These are phyloP conservation scores for Halcyon badia DNA, from an alignment of 2,797 vertebrate species.

Conservation along the genomic window DNA sequence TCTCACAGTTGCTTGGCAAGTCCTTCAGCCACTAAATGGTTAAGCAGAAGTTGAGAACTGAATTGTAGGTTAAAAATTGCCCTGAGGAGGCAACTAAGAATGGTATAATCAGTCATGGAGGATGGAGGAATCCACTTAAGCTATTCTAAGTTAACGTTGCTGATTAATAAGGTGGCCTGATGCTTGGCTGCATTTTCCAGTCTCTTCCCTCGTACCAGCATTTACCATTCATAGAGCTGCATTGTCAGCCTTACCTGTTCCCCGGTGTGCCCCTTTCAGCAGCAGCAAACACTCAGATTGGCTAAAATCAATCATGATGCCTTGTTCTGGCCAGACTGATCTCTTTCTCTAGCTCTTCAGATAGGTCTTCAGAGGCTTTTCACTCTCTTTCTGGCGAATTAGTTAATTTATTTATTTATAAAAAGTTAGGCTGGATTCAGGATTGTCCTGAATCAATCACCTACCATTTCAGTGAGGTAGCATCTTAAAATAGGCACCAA, in stretches of 20 bases:
- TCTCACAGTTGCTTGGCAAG: neutral
- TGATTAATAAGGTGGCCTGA: neutral
- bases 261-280: neutral
- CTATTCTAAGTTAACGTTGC: neutral
- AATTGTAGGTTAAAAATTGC: neutral
- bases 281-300: constrained; percentile 5
- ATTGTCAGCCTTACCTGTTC: neutral
- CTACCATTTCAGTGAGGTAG: neutral
- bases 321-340: neutral
- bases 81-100: neutral
- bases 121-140: neutral
- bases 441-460: neutral
- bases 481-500: neutral
- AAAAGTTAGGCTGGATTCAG: neutral
- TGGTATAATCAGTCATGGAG: neutral
- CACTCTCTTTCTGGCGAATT: neutral
- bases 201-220: neutral
- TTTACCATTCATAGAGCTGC: neutral
- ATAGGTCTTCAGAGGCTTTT: neutral
- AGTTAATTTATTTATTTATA: neutral
- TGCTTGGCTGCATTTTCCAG: neutral
- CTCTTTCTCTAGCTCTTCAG: neutral
- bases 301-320: neutral
- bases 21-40: neutral
- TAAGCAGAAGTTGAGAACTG: neutral